Base-by-base conservation (phyloP, 2,797 vertebrate species). In the Brachyalestes nurse region DNA sequence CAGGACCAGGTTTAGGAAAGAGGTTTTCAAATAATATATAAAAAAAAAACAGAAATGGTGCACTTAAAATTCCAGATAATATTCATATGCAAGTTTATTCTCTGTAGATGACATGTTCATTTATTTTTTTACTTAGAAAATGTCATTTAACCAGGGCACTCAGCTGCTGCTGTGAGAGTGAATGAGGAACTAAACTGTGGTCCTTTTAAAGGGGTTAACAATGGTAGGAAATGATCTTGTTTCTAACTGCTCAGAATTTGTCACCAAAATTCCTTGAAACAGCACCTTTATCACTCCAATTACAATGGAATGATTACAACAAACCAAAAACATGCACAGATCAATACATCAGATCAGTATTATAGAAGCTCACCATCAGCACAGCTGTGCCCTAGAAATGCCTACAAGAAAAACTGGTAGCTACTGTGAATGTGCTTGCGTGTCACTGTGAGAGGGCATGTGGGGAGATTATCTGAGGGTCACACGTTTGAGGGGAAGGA, bases 401-500 rank as follows among this genome's bases (percentile, higher is more conserved):
- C 13, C 42, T 25, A 6, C 21, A 14, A 70, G n/a, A 14, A 2
- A 70, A 25, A 4, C 5, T 28, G 13, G 1, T 28, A 17, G 28
- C 51, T 55, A 28, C 25, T 34, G 7, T 34, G 28, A 55, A 38
- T 57, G 4, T 2, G 19, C n/a, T 75, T 38, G 21, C 23, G 60
- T 69, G 21, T 74, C 71, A 78, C 25, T 75, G 28, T 51, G 62
- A 80, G 38, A 53, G 51, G 64, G 64, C n/a, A 55, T 21, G 57
- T 25, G 6, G 53, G 25, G 57, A 12, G 62, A 77, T 80, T 83
- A 80, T 85, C 81, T 80, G 49, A 74, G 49, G 28, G 72, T 73
- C 69, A 80, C 78, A 80, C 72, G 77, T 64, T 74, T 42, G n/a
- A 25, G 45, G 62, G 77, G 78, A 78, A 70, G 77, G 70, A 74